Percentiles rank a stretch among this genome's conserved stretches.
Conservation (phyloP, 2,113 vertebrate genomes). For the Siphamia tubifer region DNA sequence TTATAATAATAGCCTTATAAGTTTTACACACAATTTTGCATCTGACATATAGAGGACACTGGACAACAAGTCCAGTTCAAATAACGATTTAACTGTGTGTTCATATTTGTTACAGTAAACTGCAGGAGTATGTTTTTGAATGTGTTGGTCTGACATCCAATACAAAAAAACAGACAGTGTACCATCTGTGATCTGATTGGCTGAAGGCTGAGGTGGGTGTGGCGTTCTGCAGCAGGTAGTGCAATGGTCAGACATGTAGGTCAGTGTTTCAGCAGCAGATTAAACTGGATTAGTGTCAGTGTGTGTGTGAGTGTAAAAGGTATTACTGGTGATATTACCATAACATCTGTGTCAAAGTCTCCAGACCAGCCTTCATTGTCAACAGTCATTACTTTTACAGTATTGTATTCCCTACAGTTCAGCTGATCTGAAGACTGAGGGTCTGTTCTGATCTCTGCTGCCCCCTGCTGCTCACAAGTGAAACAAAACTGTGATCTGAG, state of each 20-base stretch:
- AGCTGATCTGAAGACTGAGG: not conserved
- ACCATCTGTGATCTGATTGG: constrained; percentile 2
- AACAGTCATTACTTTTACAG: not conserved
- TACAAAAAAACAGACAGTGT: not conserved
- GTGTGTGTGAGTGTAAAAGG: constrained; percentile 38
- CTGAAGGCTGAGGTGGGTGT: not conserved
- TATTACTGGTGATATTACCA: constrained; percentile 41
- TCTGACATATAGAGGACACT: too few relatives aligned
- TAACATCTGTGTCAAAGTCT: constrained; percentile 5
- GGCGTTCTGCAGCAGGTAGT: constrained; percentile 28
- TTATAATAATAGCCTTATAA: too few relatives aligned
- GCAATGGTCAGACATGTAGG: constrained; percentile 50
- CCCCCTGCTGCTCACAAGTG: constrained; percentile 27
- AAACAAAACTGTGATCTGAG: not conserved
- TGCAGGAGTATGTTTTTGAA: too few relatives aligned
- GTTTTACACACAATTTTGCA: too few relatives aligned
- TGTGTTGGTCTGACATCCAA: not conserved
- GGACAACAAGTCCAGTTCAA: too few relatives aligned
- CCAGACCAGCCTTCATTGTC: not conserved
- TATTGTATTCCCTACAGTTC: not conserved
- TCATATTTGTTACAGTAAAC: too few relatives aligned
- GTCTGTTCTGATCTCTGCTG: constrained; percentile 7
- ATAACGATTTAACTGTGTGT: too few relatives aligned
- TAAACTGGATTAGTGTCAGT: constrained; percentile 40
- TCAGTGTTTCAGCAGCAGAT: constrained; percentile 63